Percentiles rank a stretch among this genome's conserved stretches.
Evolutionary conservation across 2,113 vertebrate species (phyloP).

Genomic region (Hippolais icterina): DNA sequence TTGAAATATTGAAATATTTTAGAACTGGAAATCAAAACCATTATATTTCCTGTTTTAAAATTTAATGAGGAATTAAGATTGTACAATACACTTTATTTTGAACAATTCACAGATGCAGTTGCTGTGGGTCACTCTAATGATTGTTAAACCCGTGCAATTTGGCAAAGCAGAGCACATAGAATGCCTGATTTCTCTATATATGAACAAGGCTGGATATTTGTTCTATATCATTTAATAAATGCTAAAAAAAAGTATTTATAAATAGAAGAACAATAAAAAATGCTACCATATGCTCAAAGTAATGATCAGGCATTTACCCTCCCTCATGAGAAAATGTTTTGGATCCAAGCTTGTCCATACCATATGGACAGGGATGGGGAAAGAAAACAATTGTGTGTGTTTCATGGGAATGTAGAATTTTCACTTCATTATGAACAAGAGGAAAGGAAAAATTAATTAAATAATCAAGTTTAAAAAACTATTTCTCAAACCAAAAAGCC

Average conservation of each 20-base stretch:
- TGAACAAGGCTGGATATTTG: neutral
- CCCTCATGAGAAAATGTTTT: constrained; percentile 17
- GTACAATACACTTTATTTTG: neutral
- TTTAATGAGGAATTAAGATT: neutral
- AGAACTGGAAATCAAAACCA: neutral
- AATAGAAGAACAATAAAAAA: constrained; percentile 48
- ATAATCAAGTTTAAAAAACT: neutral
- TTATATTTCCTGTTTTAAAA: neutral
- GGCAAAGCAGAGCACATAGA: neutral
- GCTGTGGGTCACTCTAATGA: neutral
- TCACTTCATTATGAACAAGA: neutral
- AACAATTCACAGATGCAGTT: neutral
- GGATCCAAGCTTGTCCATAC: neutral
- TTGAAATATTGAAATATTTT: neutral
- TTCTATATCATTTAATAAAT: neutral
- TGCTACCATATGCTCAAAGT: constrained; percentile 22
- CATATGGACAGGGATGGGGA: neutral
- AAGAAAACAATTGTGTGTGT: neutral
- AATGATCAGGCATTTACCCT: constrained; percentile 30
- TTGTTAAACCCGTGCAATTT: neutral
- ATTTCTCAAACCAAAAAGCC: neutral
- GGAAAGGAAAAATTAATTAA: neutral
- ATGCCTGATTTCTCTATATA: neutral
- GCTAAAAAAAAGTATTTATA: constrained; percentile 30
- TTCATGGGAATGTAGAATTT: constrained; percentile 15